phyloP scores from a whole-genome alignment of 1,140 invertebrate genomes.

The Berghia stephanieae region DNA sequence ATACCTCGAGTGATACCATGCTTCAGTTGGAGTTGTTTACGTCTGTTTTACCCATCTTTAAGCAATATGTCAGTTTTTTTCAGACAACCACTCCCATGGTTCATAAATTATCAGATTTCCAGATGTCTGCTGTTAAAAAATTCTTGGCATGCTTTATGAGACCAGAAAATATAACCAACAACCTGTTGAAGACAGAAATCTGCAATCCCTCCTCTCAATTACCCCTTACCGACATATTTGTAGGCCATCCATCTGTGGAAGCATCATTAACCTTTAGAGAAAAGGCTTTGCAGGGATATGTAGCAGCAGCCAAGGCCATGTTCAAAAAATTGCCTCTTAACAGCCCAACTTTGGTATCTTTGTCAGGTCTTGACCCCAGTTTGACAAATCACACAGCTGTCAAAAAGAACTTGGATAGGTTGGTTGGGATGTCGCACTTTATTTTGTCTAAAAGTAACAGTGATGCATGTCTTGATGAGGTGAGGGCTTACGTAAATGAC shows the following conservation, averaged over 20 bases:
- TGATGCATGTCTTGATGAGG: constrained; percentile 11
- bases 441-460: constrained; percentile 24
- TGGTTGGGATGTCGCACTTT: neutral
- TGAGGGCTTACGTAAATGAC: constrained; percentile 14
- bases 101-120: constrained; percentile 39
- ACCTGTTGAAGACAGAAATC: constrained; percentile 12
- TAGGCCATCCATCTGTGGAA: constrained; percentile 7
- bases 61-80: constrained; percentile 37
- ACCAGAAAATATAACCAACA: constrained; percentile 27
- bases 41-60: constrained; percentile 36
- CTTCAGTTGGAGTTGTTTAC: constrained; percentile 27
- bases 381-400: constrained; percentile 5
- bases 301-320: neutral
- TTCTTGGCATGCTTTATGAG: constrained; percentile 41
- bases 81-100: constrained; percentile 37
- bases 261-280: neutral
- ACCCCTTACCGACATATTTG: constrained; percentile 26
- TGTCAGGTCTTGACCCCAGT: constrained; percentile 16
- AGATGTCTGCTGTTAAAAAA: constrained; percentile 31
- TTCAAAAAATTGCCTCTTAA: neutral
- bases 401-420: neutral
- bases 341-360: neutral
- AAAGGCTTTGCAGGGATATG: neutral
- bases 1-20: constrained; percentile 25
- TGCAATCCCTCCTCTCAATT: neutral